Base-by-base conservation (phyloP, 2,888 invertebrate genomes). In the Ennomos erosarius region DNA sequence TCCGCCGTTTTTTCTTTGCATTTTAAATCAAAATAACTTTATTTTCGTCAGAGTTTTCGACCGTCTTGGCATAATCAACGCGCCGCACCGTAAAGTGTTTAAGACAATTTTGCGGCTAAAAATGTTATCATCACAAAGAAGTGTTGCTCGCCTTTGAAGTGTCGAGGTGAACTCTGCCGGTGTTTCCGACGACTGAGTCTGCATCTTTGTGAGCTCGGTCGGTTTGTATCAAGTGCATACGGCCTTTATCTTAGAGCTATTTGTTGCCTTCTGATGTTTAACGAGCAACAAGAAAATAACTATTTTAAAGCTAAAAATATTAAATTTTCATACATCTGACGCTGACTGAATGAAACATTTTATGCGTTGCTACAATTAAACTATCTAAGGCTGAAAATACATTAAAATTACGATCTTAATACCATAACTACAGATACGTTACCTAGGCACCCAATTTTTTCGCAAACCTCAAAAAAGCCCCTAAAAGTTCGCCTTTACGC, bases 21-120 rank as follows among this genome's bases (percentile, higher is more conserved):
- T 89, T 90, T 88, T 87, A 87, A 88, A 87, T 88, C 82, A 82
- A 88, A 89, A 90, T 87, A 88, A 86, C 84, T 89, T 88, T 82
- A 84, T 87, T 88, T 88, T 85, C 78, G 78, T 78, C 83, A 61
- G 81, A 85, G 81, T 88, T 86, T 84, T 81, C 79, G 70, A 76
- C 85, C 82, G 78, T 84, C 85, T 86, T 85, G 79, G 82, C 84
- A 86, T 88, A 89, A 88, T 89, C 85, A 87, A 85, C 84, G 83
- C 78, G 73, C 76, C 73, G 66, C 67, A 51, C 68, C 76, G 75
- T 80, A 81, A 87, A 88, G 85, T 85, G 86, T 88, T 89, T 85
- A 85, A 86, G 85, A 84, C 79, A 85, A 85, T 84, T 85, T 89
- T 81, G 82, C 73, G 79, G 82, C 72, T 67, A 71, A 82, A 82